Percentiles rank a stretch among this genome's conserved stretches.
These are phyloP conservation scores for Dione vanillae DNA, from an alignment of 2,888 invertebrate genomes.

Conservation along the genomic window DNA sequence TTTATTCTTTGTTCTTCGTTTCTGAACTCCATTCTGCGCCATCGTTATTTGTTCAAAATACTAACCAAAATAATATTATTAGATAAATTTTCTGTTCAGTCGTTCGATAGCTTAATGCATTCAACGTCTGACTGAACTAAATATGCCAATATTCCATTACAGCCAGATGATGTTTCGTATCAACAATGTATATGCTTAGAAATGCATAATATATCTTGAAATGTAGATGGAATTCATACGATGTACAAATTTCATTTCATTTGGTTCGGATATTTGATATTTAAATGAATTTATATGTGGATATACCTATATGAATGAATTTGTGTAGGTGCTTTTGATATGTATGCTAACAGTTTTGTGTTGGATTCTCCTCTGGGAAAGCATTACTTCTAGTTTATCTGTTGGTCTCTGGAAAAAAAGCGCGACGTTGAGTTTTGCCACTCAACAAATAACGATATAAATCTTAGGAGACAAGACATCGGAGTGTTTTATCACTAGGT, in stretches of 20 bases:
- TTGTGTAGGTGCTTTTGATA: too few species aligned
- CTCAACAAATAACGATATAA: neutral
- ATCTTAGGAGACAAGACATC: neutral
- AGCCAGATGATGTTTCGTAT: constrained; percentile 42
- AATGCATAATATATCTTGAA: constrained; percentile 10
- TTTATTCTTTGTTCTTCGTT: too few species aligned
- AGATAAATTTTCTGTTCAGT: neutral
- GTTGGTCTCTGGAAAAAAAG: neutral
- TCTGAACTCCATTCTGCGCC: too few species aligned
- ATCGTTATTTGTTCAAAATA: neutral
- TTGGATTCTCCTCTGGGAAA: neutral
- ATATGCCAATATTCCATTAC: constrained; percentile 47
- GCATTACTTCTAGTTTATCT: too few species aligned
- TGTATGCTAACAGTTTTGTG: neutral
- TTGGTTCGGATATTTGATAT: neutral
- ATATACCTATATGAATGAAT: too few species aligned
- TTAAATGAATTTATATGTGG: constrained; percentile 3
- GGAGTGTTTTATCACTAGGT: neutral
- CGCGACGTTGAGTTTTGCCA: neutral
- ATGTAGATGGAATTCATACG: constrained; percentile 7
- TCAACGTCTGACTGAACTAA: constrained; percentile 35
- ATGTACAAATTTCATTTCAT: neutral
- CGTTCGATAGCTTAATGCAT: constrained; percentile 16
- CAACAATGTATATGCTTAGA: constrained; percentile 37
- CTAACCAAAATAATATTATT: constrained; percentile 4